These are phyloP conservation scores for Phacellophora camtschatica DNA, from an alignment of 30 jellyfish, hydroid and myxozoan species.

Conservation along the genomic window DNA sequence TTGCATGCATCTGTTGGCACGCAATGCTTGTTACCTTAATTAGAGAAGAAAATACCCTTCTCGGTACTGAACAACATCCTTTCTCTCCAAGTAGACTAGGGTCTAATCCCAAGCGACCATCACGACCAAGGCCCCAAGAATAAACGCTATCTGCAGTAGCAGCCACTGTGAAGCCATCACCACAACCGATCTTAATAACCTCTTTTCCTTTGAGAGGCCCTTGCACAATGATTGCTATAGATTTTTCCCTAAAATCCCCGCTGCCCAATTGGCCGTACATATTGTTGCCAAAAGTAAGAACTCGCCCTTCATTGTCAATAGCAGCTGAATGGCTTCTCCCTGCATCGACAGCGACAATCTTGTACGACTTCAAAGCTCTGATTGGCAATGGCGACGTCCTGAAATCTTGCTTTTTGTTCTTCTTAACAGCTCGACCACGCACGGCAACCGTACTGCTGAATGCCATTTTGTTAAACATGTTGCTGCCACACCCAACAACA, in stretches of 20 bases:
- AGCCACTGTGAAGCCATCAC: conserved; percentile 92
- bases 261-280: conserved; percentile 84
- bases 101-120: conserved; percentile 88
- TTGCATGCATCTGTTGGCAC: conserved; percentile 76
- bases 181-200: conserved; percentile 70
- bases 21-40: conserved; percentile 83
- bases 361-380: conserved; percentile 80
- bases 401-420: conserved; percentile 47
- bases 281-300: conserved; percentile 84
- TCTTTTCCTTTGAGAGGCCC: conserved; percentile 82
- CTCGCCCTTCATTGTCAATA: conserved; percentile 80
- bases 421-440: conserved; percentile 31
- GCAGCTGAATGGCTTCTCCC: conserved; percentile 93
- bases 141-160: conserved; percentile 78
- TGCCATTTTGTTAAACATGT: conserved; percentile 74
- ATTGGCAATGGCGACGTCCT: conserved; percentile 72
- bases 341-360: conserved; percentile 71
- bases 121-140: conserved; percentile 91
- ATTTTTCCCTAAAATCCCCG: conserved; percentile 72
- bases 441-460: conserved; percentile 66
- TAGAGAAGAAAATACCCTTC: conserved; percentile 81
- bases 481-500: conserved; percentile 83
- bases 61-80: conserved; percentile 68
- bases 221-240: conserved; percentile 70
- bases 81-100: conserved; percentile 77